A percentile compares a stretch with the other conserved stretches of the same genome.
Conservation (phyloP, 1,140 invertebrate genomes). For the Ceratina japonica region DNA sequence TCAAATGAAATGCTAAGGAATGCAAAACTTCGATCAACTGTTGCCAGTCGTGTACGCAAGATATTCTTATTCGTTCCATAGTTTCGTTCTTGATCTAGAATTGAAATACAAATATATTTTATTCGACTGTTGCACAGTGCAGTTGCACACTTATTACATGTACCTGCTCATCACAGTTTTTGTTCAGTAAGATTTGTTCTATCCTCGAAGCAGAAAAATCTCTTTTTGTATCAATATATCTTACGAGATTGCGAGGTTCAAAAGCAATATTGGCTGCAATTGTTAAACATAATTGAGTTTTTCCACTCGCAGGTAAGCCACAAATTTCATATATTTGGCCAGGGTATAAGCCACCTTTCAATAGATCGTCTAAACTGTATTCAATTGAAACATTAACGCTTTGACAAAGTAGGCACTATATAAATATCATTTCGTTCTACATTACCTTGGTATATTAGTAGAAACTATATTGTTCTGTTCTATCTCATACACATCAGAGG, state of each 20-base stretch:
- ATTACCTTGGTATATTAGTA: slow-evolving; percentile 77
- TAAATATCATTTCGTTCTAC: slow-evolving; percentile 12
- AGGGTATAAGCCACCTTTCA: slow-evolving; percentile 84
- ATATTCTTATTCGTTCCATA: slow-evolving; percentile 69
- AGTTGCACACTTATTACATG: slow-evolving; percentile 6
- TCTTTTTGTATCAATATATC: slow-evolving; percentile 84
- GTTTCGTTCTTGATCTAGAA: slow-evolving; percentile 64
- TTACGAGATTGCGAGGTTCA: slow-evolving; percentile 73
- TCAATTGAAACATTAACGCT: too few species aligned
- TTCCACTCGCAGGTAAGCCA: slow-evolving; percentile 84
- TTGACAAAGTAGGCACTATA: neutral
- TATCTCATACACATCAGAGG: slow-evolving; percentile 66
- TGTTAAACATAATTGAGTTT: slow-evolving; percentile 84
- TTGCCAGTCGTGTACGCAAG: slow-evolving; percentile 50
- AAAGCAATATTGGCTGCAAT: slow-evolving; percentile 79
- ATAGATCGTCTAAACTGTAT: slow-evolving; percentile 82
- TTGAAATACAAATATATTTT: slow-evolving; percentile 22
- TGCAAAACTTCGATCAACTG: slow-evolving; percentile 26
- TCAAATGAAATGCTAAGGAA: slow-evolving; percentile 39
- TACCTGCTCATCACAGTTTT: slow-evolving; percentile 76
- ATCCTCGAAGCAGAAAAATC: slow-evolving; percentile 83
- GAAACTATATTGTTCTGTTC: slow-evolving; percentile 70
- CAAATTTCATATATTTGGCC: slow-evolving; percentile 86
- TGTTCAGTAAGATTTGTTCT: slow-evolving; percentile 77
- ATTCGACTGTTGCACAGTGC: neutral